These are phyloP conservation scores for Cosmopolites sordidus DNA, from an alignment of 2,888 invertebrate genomes.

Conservation along the genomic window DNA sequence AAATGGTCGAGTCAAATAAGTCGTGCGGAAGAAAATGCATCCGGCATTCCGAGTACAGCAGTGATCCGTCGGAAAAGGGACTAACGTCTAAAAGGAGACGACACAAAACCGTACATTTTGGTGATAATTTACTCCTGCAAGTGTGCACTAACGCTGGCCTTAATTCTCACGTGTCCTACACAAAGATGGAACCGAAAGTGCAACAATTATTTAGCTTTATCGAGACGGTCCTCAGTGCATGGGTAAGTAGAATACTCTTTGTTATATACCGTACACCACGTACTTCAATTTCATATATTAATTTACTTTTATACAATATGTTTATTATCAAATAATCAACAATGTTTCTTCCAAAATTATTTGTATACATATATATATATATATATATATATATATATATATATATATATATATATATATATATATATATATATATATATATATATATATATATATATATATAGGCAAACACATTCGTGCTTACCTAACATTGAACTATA, in stretches of 20 bases:
- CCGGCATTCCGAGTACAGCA: constrained; percentile 36
- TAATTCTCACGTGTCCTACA: constrained; percentile 51
- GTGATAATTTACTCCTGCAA: constrained; percentile 69
- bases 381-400: no score
- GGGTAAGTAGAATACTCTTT: constrained; percentile 48
- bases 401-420: no score
- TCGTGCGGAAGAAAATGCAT: constrained; percentile 44
- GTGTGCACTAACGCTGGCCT: constrained; percentile 59
- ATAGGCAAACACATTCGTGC: no score
- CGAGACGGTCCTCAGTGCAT: constrained; percentile 72
- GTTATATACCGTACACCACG: constrained; percentile 3
- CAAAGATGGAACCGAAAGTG: constrained; percentile 68
- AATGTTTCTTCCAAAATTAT: no score
- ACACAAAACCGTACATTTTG: constrained; percentile 75
- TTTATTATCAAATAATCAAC: no score
- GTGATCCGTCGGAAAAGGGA: constrained; percentile 45
- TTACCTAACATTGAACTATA: no score
- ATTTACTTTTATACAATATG: no score
- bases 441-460: no score
- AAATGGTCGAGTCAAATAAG: constrained; percentile 48
- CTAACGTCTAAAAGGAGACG: constrained; percentile 63
- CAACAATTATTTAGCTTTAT: constrained; percentile 79
- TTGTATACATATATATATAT: no score
- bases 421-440: no score
- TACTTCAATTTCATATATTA: background rate